Evolutionary conservation across 2,888 invertebrate genomes (phyloP).

Genomic region (Danaus chrysippus): DNA sequence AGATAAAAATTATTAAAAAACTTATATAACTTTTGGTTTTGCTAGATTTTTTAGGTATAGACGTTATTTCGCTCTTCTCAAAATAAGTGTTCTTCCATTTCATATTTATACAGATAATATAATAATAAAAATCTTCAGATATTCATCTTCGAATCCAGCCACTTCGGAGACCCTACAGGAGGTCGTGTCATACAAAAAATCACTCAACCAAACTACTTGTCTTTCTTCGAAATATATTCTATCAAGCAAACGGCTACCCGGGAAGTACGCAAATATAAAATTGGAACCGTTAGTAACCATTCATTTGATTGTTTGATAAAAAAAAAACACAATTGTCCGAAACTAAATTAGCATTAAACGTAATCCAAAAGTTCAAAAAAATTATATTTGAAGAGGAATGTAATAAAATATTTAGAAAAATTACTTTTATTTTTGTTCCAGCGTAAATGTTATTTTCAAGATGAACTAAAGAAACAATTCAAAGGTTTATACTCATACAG

Average conservation of each 20-base stretch:
- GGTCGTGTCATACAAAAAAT: conserved; percentile 52
- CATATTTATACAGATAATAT: conserved; percentile 2
- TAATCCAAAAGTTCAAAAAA: too few species aligned
- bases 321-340: too few species aligned
- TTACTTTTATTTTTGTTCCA: conserved; percentile 39
- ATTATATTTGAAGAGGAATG: too few species aligned
- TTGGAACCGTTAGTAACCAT: conserved; percentile 39
- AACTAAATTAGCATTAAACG: too few species aligned
- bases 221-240: conserved; percentile 44
- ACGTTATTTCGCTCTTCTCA: too few species aligned
- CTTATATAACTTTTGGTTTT: too few species aligned
- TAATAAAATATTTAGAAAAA: background rate
- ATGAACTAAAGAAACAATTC: conserved; percentile 58
- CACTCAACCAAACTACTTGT: conserved; percentile 41
- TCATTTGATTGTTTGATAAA: background rate
- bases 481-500: conserved; percentile 76
- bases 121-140: conserved; percentile 40
- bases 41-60: too few species aligned
- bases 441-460: conserved; percentile 77
- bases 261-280: conserved; percentile 57
- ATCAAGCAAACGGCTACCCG: conserved; percentile 51
- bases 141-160: conserved; percentile 52
- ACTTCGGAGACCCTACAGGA: conserved; percentile 53
- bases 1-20: too few species aligned
- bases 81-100: too few species aligned